These are phyloP conservation scores for Amazona vittata DNA, from an alignment of 2,113 vertebrate genomes.

Conservation along the genomic window DNA sequence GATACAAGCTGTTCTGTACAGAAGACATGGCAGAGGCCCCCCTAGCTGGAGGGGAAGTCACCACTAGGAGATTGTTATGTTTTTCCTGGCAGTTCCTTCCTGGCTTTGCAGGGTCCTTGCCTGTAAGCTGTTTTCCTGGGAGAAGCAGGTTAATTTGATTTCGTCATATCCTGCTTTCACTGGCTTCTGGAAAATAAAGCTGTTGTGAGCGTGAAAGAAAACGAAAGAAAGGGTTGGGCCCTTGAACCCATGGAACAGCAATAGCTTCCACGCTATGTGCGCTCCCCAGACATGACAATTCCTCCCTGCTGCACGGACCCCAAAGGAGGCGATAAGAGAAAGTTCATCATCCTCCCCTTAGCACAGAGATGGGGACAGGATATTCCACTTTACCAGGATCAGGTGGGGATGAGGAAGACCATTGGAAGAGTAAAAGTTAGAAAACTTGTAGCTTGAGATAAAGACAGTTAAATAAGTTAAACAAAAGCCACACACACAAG, in stretches of 20 bases:
- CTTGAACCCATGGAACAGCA: background rate
- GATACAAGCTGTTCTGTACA: background rate
- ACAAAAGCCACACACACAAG: background rate
- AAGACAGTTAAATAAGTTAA: background rate
- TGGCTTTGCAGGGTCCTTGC: background rate
- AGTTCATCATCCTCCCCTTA: background rate
- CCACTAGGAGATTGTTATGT: background rate
- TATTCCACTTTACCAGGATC: background rate
- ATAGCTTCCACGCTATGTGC: background rate
- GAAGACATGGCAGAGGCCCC: background rate
- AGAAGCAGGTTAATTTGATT: background rate
- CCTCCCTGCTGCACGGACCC: background rate
- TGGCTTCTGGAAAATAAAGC: constrained; percentile 25
- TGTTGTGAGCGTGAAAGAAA: background rate
- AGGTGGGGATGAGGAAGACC: background rate
- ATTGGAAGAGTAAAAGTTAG: background rate
- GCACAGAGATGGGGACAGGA: background rate
- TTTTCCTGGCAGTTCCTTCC: constrained; percentile 33
- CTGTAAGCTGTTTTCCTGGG: constrained; percentile 33
- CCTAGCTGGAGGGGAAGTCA: background rate
- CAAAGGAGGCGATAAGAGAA: background rate
- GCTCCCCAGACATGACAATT: background rate
- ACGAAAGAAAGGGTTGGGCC: background rate
- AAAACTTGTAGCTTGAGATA: background rate
- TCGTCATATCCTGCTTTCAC: constrained; percentile 9